These are phyloP conservation scores for Stenoptilia bipunctidactyla DNA, from an alignment of 2,888 invertebrate species.

Conservation along the genomic window DNA sequence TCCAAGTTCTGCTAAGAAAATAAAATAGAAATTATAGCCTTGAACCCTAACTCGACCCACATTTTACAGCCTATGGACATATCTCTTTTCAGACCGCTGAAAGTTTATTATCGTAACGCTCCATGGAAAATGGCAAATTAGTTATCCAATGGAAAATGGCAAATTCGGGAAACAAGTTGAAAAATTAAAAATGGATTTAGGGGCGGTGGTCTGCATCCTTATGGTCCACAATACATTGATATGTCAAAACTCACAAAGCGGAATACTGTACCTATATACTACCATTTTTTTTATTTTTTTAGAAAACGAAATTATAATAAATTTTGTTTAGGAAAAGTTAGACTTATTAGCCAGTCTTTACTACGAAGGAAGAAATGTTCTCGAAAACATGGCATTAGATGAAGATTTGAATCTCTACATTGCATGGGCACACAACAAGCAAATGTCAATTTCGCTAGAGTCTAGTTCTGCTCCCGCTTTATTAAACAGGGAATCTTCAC, in stretches of 20 bases:
- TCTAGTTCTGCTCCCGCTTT: background rate
- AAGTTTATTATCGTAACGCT: constrained; percentile 4
- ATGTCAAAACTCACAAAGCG: constrained; percentile 4
- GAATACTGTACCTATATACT: background rate
- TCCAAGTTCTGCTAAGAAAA: constrained; percentile 19
- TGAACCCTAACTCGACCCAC: constrained; percentile 17
- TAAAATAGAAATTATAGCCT: constrained; percentile 18
- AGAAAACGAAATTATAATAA: constrained; percentile 5
- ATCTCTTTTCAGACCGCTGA: constrained; percentile 18
- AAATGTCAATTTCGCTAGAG: constrained; percentile 1
- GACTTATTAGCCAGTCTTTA: constrained; percentile 4
- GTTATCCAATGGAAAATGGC: too few species aligned
- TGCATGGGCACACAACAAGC: constrained; percentile 6
- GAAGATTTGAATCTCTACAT: constrained; percentile 6
- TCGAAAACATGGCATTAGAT: constrained; percentile 6
- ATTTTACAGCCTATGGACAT: constrained; percentile 18
- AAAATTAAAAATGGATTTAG: too few species aligned
- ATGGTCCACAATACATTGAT: too few species aligned
- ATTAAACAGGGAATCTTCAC: background rate
- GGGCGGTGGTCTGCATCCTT: too few species aligned
- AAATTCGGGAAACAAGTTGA: too few species aligned
- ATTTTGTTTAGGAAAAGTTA: constrained; percentile 4
- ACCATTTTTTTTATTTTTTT: constrained; percentile 3
- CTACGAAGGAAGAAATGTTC: constrained; percentile 5
- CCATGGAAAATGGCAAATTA: too few species aligned